Evolutionary conservation across 2,797 vertebrate genomes (phyloP), one percentile per base, ranked within the genome.

Genomic region (Petrocephalus sullivani): DNA sequence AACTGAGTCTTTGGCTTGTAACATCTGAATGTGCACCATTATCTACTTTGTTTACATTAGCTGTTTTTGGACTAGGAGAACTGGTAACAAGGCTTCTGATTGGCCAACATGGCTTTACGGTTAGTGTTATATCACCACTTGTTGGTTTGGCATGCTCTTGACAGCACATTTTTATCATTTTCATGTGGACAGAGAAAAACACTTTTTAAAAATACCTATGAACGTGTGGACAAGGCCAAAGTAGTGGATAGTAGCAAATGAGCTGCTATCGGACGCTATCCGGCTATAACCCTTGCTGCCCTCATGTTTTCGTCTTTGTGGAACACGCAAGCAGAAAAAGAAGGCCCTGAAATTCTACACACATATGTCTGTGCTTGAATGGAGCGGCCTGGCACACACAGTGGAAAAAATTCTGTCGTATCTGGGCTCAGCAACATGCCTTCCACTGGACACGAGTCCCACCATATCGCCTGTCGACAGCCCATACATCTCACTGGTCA

Each of bases 381-480:
- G 58, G 61, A 71, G 56, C 64, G 60, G 23, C 67, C 86, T 82
- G 87, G 89, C 89, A 56, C 87, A 56, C 53, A 41, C 88, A 91
- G 88, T 91, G 92, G 92, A 93, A 93, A 91, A 91, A 89, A 71
- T 81, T 71, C 87, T 60, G 64, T 60, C 58, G 87, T 51, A 53
- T 88, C 61, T 87, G 86, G 90, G 87, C 82, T 89, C 87, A 78
- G 90, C 51, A 86, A 51, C 49, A 89, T 88, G 87, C 53, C 58
- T 85, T 58, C 83, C 87, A 88, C 57, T 61, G 87, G 89, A 89
- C 61, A 57, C 85, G 87, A 88, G 58, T 19, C 82, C 82, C 90
- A 88, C 49, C 90, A 85, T 90, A 91, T 92, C 90, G 87, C 78
- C 91, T 91, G 90, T 91, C 91, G 89, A 84, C 89, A 86, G 87